Base-by-base conservation (phyloP, 64 coral and sea anemone species). In the Montipora foliosa region DNA sequence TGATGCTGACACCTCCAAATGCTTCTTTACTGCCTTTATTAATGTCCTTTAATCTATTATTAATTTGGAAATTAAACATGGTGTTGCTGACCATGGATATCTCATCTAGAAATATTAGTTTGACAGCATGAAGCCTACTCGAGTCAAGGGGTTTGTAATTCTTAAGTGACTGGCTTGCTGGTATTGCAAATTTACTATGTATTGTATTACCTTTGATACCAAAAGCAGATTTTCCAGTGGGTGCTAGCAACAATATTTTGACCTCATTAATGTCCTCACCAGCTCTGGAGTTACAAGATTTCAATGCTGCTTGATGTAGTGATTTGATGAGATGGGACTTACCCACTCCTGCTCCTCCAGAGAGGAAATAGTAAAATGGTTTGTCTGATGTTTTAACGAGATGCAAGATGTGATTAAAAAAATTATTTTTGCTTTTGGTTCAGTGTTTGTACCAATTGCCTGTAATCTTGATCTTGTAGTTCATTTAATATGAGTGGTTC, bases 351-450 rank as follows among this genome's bases (percentile, higher is more conserved):
- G 80, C 80, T 61, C 78, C 78, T 80, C 78, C 78, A 80, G 14
- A 4, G 6, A 37, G 78, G n/a, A 80, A 80, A 51, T 58, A 15
- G 78, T 37, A 52, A 80, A 80, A 80, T 49, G 52, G 46, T 51
- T 52, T 75, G 47, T 52, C 47, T 80, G 78, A 88, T 75, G 67
- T 88, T 88, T 88, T 88, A 64, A 88, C 73, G 15, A 74, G 67
- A 88, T 88, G 85, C 21, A 88, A 61, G 8, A 74, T 61, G 58
- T 88, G 68, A 88, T 88, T 51, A 37, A 88, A 62, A 88, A 75
- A 74, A 88, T 24, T 75, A 0, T 75, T 88, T 88, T 74, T 75
- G 85, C 21, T 88, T 47, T n/a, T 74, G 13, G 58, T 86, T 86
- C 52, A 86, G 12, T 6, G 21, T 75, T 75, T 75, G 72, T 19